Conservation (phyloP, 2,888 invertebrate species). For the Tineola bisselliella region DNA sequence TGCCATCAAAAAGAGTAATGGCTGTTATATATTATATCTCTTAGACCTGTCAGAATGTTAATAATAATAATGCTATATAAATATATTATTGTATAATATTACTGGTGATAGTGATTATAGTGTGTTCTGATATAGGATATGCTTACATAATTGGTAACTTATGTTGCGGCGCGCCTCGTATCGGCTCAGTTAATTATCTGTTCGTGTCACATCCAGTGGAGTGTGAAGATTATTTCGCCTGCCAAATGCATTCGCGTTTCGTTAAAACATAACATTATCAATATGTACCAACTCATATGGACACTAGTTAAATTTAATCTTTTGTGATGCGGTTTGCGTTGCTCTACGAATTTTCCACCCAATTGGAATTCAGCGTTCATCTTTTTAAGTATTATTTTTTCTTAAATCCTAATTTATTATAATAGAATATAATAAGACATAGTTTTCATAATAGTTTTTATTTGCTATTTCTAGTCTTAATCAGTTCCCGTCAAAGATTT, state of each 20-base stretch:
- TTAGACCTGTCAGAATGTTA: no score
- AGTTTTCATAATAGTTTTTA: no score
- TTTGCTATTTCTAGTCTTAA: not conserved
- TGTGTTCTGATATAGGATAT: not conserved
- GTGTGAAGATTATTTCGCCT: constrained; percentile 52
- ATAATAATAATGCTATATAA: no score
- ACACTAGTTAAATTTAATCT: not conserved
- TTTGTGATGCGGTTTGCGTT: not conserved
- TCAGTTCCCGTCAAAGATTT: constrained; percentile 5
- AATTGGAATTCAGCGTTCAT: not conserved
- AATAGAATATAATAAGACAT: no score
- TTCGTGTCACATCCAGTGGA: constrained; percentile 29
- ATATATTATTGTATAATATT: not conserved
- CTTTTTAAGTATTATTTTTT: no score
- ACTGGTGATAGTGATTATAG: not conserved
- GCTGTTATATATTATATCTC: no score
- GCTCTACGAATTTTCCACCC: not conserved
- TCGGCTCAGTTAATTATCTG: constrained; percentile 33
- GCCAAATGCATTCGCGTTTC: constrained; percentile 40
- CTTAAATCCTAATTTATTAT: no score
- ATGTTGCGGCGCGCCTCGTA: constrained; percentile 33
- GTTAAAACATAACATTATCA: constrained; percentile 17
- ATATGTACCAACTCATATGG: not conserved
- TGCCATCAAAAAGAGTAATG: no score
- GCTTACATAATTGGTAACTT: constrained; percentile 48